Evolutionary conservation across 2,113 vertebrate genomes (phyloP).

Genomic region (Brachypteracias leptosomus): DNA sequence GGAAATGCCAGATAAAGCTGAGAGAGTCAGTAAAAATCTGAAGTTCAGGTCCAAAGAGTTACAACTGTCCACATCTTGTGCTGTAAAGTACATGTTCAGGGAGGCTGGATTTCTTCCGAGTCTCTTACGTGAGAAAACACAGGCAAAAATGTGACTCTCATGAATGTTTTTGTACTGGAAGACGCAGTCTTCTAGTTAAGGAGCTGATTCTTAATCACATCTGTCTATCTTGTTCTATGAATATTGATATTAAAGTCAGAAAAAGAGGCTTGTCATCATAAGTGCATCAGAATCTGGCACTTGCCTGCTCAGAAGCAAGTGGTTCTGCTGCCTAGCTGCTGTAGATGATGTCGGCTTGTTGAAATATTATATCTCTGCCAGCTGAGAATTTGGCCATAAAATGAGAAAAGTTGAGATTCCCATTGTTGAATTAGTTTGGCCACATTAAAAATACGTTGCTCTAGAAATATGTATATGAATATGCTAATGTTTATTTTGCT

Average conservation of each 20-base stretch:
- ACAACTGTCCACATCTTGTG: background rate
- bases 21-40: background rate
- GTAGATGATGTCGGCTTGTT: slow-evolving; percentile 15
- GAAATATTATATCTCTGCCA: slow-evolving; percentile 54
- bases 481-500: slow-evolving; percentile 69
- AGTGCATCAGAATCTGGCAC: slow-evolving; percentile 25
- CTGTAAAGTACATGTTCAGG: background rate
- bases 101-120: background rate
- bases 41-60: background rate
- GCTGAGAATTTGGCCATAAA: slow-evolving; percentile 51
- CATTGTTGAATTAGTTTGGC: slow-evolving; percentile 62
- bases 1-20: background rate
- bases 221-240: slow-evolving; percentile 54
- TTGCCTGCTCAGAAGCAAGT: slow-evolving; percentile 1
- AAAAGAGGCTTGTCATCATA: slow-evolving; percentile 40
- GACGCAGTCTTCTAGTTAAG: background rate
- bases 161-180: background rate
- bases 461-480: slow-evolving; percentile 60
- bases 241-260: slow-evolving; percentile 62
- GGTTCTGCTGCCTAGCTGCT: slow-evolving; percentile 25
- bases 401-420: slow-evolving; percentile 60
- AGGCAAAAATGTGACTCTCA: background rate
- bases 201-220: slow-evolving; percentile 23
- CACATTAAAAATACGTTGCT: slow-evolving; percentile 59
- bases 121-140: background rate